Evolutionary conservation across 2,797 vertebrate genomes (phyloP).

Genomic region (Choloepus didactylus): DNA sequence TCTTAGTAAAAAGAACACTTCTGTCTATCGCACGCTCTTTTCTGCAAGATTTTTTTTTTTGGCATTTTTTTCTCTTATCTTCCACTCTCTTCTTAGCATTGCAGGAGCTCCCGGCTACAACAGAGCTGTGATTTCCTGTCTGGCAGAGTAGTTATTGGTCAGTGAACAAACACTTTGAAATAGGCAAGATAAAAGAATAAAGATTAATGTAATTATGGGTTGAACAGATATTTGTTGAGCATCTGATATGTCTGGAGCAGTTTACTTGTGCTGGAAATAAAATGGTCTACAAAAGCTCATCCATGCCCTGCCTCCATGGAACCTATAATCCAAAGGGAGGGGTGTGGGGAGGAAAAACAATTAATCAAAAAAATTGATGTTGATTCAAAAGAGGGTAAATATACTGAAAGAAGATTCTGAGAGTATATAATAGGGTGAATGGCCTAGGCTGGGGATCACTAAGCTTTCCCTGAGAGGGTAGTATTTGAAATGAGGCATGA

Average conservation of each 20-base stretch:
- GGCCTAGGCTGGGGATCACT: neutral
- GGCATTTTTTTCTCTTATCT: neutral
- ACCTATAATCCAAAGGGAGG: neutral
- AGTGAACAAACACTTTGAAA: slow-evolving; percentile 59
- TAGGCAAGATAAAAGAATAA: slow-evolving; percentile 19
- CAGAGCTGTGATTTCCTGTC: slow-evolving; percentile 53
- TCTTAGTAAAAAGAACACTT: neutral
- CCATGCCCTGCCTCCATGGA: neutral
- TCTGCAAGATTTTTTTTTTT: neutral
- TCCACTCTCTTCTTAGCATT: slow-evolving; percentile 6
- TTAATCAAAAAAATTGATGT: neutral
- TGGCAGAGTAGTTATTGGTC: neutral
- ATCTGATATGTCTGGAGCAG: neutral
- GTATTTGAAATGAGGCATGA: neutral
- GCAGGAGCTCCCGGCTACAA: neutral
- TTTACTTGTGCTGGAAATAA: neutral
- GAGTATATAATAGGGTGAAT: neutral
- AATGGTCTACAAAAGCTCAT: neutral
- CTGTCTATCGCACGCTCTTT: neutral
- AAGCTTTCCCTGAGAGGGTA: neutral
- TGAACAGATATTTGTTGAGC: slow-evolving; percentile 4
- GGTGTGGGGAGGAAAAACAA: neutral
- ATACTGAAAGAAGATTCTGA: neutral
- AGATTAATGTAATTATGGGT: neutral
- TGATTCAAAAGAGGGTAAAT: neutral